Conservation (phyloP, 2,797 vertebrate genomes). For the Choloepus didactylus region DNA sequence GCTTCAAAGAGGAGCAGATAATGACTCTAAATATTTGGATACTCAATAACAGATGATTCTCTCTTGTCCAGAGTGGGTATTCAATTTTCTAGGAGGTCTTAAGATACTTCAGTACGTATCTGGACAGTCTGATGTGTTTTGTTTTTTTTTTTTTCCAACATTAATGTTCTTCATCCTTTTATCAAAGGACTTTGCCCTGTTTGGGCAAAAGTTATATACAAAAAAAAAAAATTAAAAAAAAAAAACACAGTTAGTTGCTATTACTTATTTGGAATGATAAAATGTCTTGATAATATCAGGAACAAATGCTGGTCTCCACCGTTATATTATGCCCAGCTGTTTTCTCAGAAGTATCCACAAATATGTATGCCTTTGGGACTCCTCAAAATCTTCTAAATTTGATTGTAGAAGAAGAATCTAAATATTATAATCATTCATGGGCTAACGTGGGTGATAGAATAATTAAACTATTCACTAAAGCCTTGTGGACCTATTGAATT, state of each 20-base stretch:
- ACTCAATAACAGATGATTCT: neutral
- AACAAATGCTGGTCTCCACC: neutral
- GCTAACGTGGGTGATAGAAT: neutral
- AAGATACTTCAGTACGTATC: neutral
- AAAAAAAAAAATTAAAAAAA: neutral
- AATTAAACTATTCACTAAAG: neutral
- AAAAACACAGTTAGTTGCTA: neutral
- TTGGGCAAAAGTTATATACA: neutral
- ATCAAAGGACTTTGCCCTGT: neutral
- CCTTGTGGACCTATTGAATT: neutral
- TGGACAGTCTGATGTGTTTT: neutral
- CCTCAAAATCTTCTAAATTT: neutral
- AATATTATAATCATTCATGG: neutral
- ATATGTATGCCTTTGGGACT: neutral
- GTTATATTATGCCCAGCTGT: neutral
- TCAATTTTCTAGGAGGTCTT: neutral
- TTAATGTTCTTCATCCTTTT: neutral
- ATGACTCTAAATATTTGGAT: neutral
- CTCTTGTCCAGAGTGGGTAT: neutral
- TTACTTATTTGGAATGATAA: neutral
- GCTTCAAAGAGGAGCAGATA: neutral
- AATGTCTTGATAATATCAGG: neutral
- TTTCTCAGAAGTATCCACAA: neutral
- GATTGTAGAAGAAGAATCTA: neutral
- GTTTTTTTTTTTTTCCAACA: neutral